Evolutionary conservation across 2,797 vertebrate species (phyloP), one percentile per base, ranked within the genome.

Genomic region (Falco peregrinus): DNA sequence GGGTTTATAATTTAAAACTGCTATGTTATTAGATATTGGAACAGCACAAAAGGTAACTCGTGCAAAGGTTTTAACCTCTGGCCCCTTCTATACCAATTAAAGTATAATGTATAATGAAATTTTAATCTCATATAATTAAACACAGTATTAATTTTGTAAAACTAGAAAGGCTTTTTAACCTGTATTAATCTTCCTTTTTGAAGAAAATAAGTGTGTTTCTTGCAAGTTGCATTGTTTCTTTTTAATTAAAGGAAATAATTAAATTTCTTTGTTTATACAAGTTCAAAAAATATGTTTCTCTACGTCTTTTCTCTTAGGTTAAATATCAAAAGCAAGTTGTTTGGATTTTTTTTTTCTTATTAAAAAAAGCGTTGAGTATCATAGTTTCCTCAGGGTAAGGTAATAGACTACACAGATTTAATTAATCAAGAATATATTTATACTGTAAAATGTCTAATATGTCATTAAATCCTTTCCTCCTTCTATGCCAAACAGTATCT

Each of bases 391-490:
- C 87, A 90, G 97, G 97, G 96, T 96, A 91, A 95, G 85, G 87
- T 84, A 97, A 92, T 86, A 97, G 94, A 93, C 93, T 96, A 96
- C 94, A 93, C 93, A 96, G 96, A 96, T 96, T 97, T 98, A 98
- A 98, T 98, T 97, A 98, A 97, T 96, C 97, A 96, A 96, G 90
- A 97, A 96, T 96, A 95, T 97, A 96, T 98, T 97, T 97, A 96
- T 97, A 95, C 89, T 97, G 93, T 93, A 97, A 95, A 97, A 96
- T 80, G 79, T 95, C 94, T 95, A 92, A 92, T 96, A 57, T 91
- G 48, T 21, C 67, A 76, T 95, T 85, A 95, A 92, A 87, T 93
- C 64, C 83, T 87, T 95, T 94, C n/a, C 68, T 90, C 8, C 56
- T 86, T 56, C 54, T 95, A 91, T 94, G 78, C 65, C 73, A 81